Base-by-base conservation (phyloP, 35 echinoderm and acorn worm species). In the Apostichopus japonicus region DNA sequence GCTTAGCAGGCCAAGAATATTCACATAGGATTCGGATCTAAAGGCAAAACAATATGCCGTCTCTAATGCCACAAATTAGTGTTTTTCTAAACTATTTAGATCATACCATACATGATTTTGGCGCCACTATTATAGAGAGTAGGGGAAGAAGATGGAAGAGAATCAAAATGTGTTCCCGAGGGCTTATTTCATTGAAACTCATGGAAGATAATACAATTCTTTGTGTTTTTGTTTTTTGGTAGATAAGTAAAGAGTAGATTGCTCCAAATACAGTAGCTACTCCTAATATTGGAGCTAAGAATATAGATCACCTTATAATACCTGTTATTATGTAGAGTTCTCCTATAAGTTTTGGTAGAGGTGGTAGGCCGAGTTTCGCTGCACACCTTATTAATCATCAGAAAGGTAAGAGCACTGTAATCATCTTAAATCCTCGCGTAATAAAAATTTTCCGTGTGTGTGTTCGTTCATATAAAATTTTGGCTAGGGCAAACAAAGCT, bases 1-100 rank as follows among this genome's bases (percentile, higher is more conserved):
- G 57, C 91, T 95, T 95, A 95, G 94, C 94, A 95, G 86, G 83
- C 92, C 80, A 27, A 57, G 55, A 83, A 77, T 76, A 94, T 82
- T 79, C 93, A 27, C 13, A 92, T 94, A 86, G 65, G 70, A 65
- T 55, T 92, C 83, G 88, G 93, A 92, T 65, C 73, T 84, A 54
- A 84, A 80, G 62, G 52, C 80, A 94, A 78, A 33, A 86, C 77
- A 92, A 92, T 78, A 80, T 86, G 82, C 25, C 62, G 55, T 76
- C 63, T 92, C 81, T 84, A 95, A 75, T 87, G 58, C 94, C 94
- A 95, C 94, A 95, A 87, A 87, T 75, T 95, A 91, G 75, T 86
- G 72, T 92, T 95, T 86, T 92, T 55, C 52, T 86, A 92, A 95
- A 92, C 90, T 95, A 92, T 72, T 95, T 92, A 84, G 44, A 56